Base-by-base conservation (phyloP, 2,797 vertebrate species). In the Hydrolagus colliei region DNA sequence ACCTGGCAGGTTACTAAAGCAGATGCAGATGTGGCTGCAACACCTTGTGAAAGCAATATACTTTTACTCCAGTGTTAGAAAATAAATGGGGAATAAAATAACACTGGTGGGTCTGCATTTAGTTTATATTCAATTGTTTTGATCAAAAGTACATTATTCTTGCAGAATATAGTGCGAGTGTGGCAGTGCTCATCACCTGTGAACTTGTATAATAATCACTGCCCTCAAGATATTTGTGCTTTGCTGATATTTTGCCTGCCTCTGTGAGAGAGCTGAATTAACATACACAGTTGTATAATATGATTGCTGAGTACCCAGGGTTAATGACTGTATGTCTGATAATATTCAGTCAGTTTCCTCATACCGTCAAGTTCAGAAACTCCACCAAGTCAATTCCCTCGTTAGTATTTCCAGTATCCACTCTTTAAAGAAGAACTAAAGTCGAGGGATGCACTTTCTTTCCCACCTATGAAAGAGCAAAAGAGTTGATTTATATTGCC, bases 341-440 rank as follows among this genome's bases (percentile, higher is more conserved):
- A 10, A 71, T 67, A 65, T 35, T 84, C 32, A 84, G 67, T 35
- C 65, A 71, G 79, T 27, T 84, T 35, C 79, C 65, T 84, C 65
- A 82, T 32, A 71, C 68, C 16, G 18, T 84, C 79, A 71, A 27
- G 32, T 4, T 68, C 63, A 71, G 9, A 68, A 84, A 84, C 65
- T 68, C 65, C 2, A 11, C 4, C 63, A 82, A 82, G n/a, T 32
- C 2, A 35, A 8, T 16, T 82, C 79, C 32, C 32, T 84, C 9
- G 68, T 35, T 67, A 35, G 16, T 78, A 32, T 80, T 27, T 65
- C 14, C 18, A 32, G 3, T 68, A 71, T 52, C 32, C 9, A 35
- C n/a, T 35, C 35, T 68, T 41, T 71, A 71, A 84, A 32, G 14
- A 41, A 84, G 41, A 52, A 6, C 41, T 52, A 52, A 52, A 52